Conservation (phyloP, 1,140 invertebrate species). For the Polyergus mexicanus region DNA sequence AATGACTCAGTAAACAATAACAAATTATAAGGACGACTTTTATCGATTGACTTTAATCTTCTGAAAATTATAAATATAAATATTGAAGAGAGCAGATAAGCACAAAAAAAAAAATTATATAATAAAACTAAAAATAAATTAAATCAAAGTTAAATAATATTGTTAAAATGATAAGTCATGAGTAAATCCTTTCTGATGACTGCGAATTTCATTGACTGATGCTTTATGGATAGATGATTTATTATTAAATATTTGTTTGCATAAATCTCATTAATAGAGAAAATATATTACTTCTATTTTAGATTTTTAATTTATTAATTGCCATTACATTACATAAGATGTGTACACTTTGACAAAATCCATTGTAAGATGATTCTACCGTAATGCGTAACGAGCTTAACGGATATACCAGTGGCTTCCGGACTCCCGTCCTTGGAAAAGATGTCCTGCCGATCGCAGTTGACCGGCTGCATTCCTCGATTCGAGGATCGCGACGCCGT, state of each 20-base stretch:
- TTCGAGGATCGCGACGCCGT: conserved; percentile 51
- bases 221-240: background rate
- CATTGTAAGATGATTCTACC: background rate
- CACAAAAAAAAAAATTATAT: background rate
- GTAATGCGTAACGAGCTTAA: background rate
- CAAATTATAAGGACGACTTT: background rate
- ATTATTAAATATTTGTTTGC: background rate
- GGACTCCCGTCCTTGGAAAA: conserved; percentile 24
- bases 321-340: background rate
- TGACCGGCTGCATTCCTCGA: conserved; percentile 17
- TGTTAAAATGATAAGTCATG: background rate
- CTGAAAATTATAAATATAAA: background rate
- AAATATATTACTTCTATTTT: background rate
- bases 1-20: conserved; percentile 30
- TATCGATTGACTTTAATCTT: conserved; percentile 7
- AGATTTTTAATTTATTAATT: background rate
- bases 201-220: background rate
- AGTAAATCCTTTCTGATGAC: background rate
- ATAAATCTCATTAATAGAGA: background rate
- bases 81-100: no score
- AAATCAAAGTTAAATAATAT: background rate
- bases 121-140: background rate
- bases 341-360: background rate
- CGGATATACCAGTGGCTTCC: background rate
- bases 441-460: conserved; percentile 19